A percentile compares a stretch with the other conserved stretches of the same genome.
Conservation (phyloP, 2,797 vertebrate genomes). For the Myotis findleyi region DNA sequence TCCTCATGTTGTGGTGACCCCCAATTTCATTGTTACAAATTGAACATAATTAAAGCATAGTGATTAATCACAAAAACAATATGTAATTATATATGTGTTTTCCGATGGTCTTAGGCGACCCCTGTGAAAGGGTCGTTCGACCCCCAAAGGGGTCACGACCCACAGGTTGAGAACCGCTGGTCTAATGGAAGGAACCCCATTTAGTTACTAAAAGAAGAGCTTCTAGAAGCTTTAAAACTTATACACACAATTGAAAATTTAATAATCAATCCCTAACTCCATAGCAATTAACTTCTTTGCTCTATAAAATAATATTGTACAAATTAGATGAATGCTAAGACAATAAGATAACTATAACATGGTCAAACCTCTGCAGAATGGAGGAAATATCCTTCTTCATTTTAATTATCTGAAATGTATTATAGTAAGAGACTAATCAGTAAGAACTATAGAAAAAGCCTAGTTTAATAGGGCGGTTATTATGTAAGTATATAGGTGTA, state of each 20-base stretch:
- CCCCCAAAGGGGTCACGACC: too few relatives aligned
- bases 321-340: not conserved
- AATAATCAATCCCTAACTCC: not conserved
- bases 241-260: not conserved
- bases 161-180: too few relatives aligned
- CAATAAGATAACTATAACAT: not conserved
- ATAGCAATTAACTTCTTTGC: not conserved
- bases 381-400: not conserved
- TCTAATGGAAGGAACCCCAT: not conserved
- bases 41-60: too few relatives aligned
- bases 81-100: too few relatives aligned
- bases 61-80: too few relatives aligned
- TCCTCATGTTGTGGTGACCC: too few relatives aligned
- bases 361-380: not conserved
- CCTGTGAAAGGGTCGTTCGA: too few relatives aligned
- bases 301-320: not conserved
- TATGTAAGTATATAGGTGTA: not conserved
- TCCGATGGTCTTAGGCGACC: too few relatives aligned
- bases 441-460: not conserved
- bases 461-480: not conserved
- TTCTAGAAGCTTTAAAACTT: not conserved
- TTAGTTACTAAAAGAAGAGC: not conserved
- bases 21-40: too few relatives aligned
- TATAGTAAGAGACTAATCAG: not conserved
- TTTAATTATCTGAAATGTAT: conserved; percentile 2